These are phyloP conservation scores for Zophobas morio DNA, from an alignment of 1,140 invertebrate genomes.

Conservation along the genomic window DNA sequence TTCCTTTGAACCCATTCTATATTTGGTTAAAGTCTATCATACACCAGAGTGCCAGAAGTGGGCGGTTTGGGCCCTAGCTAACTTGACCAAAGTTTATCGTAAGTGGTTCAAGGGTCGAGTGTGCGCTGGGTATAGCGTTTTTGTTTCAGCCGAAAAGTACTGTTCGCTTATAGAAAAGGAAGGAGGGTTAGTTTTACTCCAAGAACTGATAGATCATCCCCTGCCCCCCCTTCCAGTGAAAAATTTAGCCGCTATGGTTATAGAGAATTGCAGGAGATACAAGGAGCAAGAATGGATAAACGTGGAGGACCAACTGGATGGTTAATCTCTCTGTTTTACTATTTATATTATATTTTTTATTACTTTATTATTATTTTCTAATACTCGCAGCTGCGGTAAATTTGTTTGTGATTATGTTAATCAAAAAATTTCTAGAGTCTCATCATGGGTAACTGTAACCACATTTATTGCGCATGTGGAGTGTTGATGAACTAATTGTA, in stretches of 20 bases:
- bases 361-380: slow-evolving; percentile 20
- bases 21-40: slow-evolving; percentile 84
- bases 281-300: slow-evolving; percentile 58
- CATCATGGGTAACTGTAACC: slow-evolving; percentile 22
- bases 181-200: slow-evolving; percentile 84
- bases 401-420: slow-evolving; percentile 19
- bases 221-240: slow-evolving; percentile 77
- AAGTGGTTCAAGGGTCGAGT: slow-evolving; percentile 68
- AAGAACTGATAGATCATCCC: slow-evolving; percentile 76
- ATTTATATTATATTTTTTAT: slow-evolving; percentile 32
- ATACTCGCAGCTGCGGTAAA: slow-evolving; percentile 4
- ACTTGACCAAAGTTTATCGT: slow-evolving; percentile 94
- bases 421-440: slow-evolving; percentile 4
- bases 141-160: slow-evolving; percentile 85
- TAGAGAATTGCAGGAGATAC: slow-evolving; percentile 74
- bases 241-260: slow-evolving; percentile 76
- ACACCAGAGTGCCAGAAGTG: slow-evolving; percentile 94
- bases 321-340: slow-evolving; percentile 33
- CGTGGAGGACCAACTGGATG: slow-evolving; percentile 48
- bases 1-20: slow-evolving; percentile 92
- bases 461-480: slow-evolving; percentile 40
- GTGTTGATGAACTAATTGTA: slow-evolving; percentile 33
- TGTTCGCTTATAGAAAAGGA: slow-evolving; percentile 89
- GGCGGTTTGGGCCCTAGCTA: slow-evolving; percentile 98
- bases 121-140: background rate